A percentile compares a stretch with the other conserved stretches of the same genome.
These are phyloP conservation scores for Synaphobranchus kaupii DNA, from an alignment of 2,797 vertebrate species.

Conservation along the genomic window DNA sequence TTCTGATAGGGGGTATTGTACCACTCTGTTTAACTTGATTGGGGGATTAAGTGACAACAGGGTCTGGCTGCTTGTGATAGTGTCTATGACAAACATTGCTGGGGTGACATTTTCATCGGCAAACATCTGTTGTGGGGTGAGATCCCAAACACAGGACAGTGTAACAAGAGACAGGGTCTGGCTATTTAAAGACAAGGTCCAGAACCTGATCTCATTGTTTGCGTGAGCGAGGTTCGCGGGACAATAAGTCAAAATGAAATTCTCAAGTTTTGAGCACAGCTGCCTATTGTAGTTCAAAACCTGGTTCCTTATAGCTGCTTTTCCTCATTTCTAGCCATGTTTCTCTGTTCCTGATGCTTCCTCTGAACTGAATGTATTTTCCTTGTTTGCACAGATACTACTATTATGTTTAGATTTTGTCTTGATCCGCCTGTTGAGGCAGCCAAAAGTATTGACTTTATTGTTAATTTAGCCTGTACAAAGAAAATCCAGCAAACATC, in stretches of 20 bases:
- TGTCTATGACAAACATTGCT: neutral
- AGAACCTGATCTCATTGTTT: constrained; percentile 8
- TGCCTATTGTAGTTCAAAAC: neutral
- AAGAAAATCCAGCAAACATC: neutral
- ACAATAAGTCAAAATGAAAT: neutral
- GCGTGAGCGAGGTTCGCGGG: neutral
- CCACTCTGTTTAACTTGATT: constrained; percentile 8
- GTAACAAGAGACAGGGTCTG: neutral
- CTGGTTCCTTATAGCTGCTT: neutral
- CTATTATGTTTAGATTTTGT: neutral
- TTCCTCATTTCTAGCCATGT: neutral
- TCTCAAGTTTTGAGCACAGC: neutral
- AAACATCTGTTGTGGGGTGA: constrained; percentile 25
- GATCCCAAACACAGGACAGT: neutral
- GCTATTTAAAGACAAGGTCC: constrained; percentile 26
- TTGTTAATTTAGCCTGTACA: neutral
- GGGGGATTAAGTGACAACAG: constrained; percentile 25
- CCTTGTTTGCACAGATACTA: neutral
- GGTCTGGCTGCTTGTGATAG: neutral
- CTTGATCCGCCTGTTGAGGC: neutral
- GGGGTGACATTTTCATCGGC: constrained; percentile 34
- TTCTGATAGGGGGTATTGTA: constrained; percentile 23
- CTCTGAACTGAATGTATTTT: neutral
- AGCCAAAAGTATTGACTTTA: neutral
- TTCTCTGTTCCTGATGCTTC: neutral